Conservation (phyloP, 2,797 vertebrate genomes). For the Sebastiscus tertius region DNA sequence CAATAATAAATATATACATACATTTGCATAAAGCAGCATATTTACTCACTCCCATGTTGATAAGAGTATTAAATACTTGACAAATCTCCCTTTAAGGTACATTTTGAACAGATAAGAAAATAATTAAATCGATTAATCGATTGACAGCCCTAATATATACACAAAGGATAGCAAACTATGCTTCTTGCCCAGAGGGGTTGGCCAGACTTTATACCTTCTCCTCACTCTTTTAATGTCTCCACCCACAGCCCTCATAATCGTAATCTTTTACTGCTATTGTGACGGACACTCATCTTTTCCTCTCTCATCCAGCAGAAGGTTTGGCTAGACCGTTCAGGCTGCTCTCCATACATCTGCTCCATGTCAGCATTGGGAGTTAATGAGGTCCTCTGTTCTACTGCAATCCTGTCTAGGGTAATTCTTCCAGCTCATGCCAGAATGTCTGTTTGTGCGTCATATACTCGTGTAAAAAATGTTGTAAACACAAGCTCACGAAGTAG, state of each 20-base stretch:
- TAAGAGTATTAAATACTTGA: no score
- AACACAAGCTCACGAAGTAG: neutral
- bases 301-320: conserved; percentile 16
- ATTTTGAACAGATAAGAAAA: no score
- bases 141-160: no score
- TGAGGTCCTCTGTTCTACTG: conserved; percentile 28
- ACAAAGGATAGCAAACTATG: neutral
- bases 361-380: conserved; percentile 35
- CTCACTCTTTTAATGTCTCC: neutral
- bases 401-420: conserved; percentile 4
- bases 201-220: conserved; percentile 8
- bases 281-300: conserved; percentile 33
- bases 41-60: no score
- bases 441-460: conserved; percentile 20
- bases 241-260: neutral
- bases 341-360: conserved; percentile 58
- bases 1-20: no score
- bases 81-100: no score
- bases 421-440: neutral
- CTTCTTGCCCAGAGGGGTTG: conserved; percentile 14
- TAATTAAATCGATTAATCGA: no score
- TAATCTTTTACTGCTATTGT: conserved; percentile 29
- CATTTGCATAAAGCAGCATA: no score
- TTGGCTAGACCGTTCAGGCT: conserved; percentile 25
- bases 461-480: neutral